phyloP scores from a whole-genome alignment of 64 coral and sea anemone species.

The Astreopora myriophthalma region DNA sequence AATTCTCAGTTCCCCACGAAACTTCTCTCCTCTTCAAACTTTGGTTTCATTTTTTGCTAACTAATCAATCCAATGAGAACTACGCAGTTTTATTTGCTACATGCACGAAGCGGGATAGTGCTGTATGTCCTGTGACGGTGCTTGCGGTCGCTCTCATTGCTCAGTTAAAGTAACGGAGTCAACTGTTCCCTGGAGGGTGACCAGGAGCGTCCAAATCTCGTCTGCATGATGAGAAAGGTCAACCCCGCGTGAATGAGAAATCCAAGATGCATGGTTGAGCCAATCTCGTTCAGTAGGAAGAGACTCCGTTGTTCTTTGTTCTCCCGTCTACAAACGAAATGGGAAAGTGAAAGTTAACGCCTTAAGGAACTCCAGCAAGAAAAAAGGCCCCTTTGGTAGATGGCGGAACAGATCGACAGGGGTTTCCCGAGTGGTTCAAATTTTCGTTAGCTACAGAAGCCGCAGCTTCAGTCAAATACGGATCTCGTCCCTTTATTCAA shows the following conservation, averaged over 20 bases:
- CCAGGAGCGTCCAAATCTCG: background rate
- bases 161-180: background rate
- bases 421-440: too few species aligned
- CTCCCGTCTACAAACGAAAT: slow-evolving; percentile 8
- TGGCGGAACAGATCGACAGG: too few species aligned
- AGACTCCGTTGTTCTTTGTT: slow-evolving; percentile 3
- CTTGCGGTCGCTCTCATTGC: background rate
- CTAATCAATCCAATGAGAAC: too few species aligned
- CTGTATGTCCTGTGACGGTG: too few species aligned
- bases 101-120: background rate
- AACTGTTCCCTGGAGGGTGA: background rate
- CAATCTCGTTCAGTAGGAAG: slow-evolving; percentile 10
- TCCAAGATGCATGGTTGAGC: slow-evolving; percentile 56
- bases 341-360: background rate
- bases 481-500: too few species aligned
- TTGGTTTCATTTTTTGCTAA: too few species aligned
- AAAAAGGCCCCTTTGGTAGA: too few species aligned
- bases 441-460: too few species aligned
- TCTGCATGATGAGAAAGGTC: slow-evolving; percentile 57
- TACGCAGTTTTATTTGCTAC: background rate
- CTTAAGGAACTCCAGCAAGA: too few species aligned
- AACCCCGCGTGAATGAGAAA: slow-evolving; percentile 61
- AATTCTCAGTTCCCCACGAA: too few species aligned
- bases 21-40: too few species aligned
- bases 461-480: too few species aligned